Conservation (phyloP, 2,888 invertebrate genomes). For the Hypselothyrea guttata region DNA sequence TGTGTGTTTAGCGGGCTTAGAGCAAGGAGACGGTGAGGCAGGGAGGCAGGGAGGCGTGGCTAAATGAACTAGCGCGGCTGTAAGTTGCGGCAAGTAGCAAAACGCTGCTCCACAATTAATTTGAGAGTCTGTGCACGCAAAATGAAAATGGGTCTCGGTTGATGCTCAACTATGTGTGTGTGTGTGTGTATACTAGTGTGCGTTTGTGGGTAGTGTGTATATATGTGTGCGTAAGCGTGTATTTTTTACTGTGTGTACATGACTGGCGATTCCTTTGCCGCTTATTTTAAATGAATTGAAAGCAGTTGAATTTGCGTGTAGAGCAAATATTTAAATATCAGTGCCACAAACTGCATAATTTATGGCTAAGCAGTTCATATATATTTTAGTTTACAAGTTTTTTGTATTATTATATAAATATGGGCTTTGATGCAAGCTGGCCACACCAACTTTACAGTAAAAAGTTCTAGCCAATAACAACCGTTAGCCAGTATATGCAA, state of each 20-base stretch:
- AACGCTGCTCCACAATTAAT: conserved; percentile 70
- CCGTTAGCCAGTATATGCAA: too few species aligned
- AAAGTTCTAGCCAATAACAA: too few species aligned
- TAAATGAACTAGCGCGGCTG: conserved; percentile 67
- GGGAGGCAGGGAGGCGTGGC: conserved; percentile 48
- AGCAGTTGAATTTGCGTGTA: conserved; percentile 17
- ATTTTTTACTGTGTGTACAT: not conserved
- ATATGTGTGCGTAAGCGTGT: not conserved
- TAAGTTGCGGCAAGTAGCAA: conserved; percentile 66
- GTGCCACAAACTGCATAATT: too few species aligned
- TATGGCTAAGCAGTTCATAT: too few species aligned
- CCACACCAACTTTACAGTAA: too few species aligned
- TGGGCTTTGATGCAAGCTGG: too few species aligned
- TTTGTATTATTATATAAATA: too few species aligned
- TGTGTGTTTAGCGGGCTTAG: conserved; percentile 21
- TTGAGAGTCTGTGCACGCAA: conserved; percentile 49
- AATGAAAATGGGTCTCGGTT: conserved; percentile 25
- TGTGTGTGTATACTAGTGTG: not conserved
- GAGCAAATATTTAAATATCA: conserved; percentile 1
- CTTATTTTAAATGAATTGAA: conserved; percentile 16
- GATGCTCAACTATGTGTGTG: not conserved
- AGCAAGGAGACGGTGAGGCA: conserved; percentile 21
- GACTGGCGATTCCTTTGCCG: conserved; percentile 5
- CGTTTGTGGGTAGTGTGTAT: conserved; percentile 1
- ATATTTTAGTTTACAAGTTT: too few species aligned